These are phyloP conservation scores for Encarsia formosa DNA, from an alignment of 2,888 invertebrate genomes.

Conservation along the genomic window DNA sequence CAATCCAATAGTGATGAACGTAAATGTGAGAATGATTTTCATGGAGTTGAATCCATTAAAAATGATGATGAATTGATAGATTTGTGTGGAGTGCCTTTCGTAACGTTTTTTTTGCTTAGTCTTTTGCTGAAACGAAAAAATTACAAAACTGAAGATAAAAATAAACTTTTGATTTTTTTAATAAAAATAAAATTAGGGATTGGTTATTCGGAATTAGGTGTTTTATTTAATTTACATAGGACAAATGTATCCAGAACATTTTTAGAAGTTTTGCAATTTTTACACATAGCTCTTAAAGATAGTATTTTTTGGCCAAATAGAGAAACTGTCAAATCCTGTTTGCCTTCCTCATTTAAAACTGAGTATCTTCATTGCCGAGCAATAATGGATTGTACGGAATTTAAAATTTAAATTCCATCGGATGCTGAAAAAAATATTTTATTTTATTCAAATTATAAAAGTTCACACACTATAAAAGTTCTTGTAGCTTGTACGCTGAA, in stretches of 20 bases:
- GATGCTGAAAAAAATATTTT: constrained; percentile 2
- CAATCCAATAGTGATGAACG: background rate
- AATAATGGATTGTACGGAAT: constrained; percentile 11
- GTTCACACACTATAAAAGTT: constrained; percentile 7
- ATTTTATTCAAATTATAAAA: constrained; percentile 12
- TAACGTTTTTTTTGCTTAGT: background rate
- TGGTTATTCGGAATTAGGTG: constrained; percentile 27
- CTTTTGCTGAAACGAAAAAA: background rate
- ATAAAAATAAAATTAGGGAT: background rate
- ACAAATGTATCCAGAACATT: constrained; percentile 28
- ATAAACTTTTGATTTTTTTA: constrained; percentile 19
- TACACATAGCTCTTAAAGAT: background rate
- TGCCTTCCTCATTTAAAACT: background rate
- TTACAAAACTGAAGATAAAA: background rate
- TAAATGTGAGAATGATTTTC: background rate
- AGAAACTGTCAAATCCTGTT: background rate
- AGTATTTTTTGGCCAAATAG: constrained; percentile 9
- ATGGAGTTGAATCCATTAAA: background rate
- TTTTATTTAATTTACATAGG: constrained; percentile 26
- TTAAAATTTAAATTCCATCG: constrained; percentile 7
- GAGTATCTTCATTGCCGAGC: background rate
- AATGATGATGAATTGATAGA: background rate
- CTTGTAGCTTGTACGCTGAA: constrained; percentile 5
- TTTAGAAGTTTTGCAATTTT: constrained; percentile 4
- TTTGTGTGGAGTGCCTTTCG: background rate